These are phyloP conservation scores for Nephila pilipes DNA, from an alignment of 1,140 invertebrate genomes.

Conservation along the genomic window DNA sequence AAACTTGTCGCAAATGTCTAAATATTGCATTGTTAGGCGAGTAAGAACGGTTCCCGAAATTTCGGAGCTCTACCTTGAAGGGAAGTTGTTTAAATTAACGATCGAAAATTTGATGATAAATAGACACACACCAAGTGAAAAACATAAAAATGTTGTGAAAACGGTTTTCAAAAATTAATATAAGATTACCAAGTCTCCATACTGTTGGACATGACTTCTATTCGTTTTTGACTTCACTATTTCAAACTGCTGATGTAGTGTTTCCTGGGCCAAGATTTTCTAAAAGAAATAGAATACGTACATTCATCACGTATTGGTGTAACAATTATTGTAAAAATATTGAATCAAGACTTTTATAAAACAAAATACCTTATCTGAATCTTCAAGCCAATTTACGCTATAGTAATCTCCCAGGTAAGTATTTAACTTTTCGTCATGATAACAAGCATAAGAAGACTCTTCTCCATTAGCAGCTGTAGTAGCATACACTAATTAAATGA, in stretches of 20 bases:
- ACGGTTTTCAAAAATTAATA: too few species aligned
- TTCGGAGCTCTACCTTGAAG: too few species aligned
- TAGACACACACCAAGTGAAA: too few species aligned
- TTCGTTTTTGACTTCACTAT: constrained; percentile 85
- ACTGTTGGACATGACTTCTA: constrained; percentile 85
- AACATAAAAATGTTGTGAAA: too few species aligned
- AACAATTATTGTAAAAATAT: neutral
- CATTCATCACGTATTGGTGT: too few species aligned
- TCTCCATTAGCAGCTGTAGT: constrained; percentile 85
- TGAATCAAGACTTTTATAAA: constrained; percentile 42
- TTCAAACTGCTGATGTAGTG: constrained; percentile 84
- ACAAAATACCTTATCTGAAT: constrained; percentile 83
- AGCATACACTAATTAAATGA: constrained; percentile 83
- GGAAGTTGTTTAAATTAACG: too few species aligned
- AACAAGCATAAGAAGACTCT: constrained; percentile 85
- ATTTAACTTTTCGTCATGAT: constrained; percentile 82
- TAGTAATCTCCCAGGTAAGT: constrained; percentile 86
- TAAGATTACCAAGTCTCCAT: constrained; percentile 82
- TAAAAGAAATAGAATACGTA: constrained; percentile 77
- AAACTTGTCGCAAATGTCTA: too few species aligned
- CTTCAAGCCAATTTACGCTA: constrained; percentile 87
- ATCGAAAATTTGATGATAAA: too few species aligned
- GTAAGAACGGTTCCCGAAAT: too few species aligned
- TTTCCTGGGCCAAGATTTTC: constrained; percentile 83
- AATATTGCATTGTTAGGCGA: too few species aligned